A percentile compares a stretch with the other conserved stretches of the same genome.
phyloP scores from a whole-genome alignment of 2,797 vertebrate genomes.

The Scolopax bukidnonensis region DNA sequence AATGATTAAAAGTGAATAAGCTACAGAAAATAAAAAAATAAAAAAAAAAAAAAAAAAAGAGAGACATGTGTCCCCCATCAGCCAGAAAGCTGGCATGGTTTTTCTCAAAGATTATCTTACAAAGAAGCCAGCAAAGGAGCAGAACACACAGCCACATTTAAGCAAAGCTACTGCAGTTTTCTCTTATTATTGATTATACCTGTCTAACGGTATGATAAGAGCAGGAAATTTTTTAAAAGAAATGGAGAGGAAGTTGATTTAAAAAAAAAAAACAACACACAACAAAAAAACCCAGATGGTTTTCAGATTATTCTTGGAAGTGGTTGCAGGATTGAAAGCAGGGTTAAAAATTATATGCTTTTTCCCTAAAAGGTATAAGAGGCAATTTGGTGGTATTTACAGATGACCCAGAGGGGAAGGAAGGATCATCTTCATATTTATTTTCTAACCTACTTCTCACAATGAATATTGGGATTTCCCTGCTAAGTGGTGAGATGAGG shows the following conservation, averaged over 20 bases:
- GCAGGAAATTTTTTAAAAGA: background rate
- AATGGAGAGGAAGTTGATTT: background rate
- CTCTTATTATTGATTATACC: constrained; percentile 2
- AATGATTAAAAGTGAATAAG: background rate
- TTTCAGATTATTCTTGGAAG: constrained; percentile 31
- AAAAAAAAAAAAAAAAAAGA: background rate
- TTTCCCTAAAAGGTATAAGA: background rate
- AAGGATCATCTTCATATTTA: constrained; percentile 38
- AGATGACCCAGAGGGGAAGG: constrained; percentile 13
- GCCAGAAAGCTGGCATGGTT: background rate
- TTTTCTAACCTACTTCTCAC: constrained; percentile 15
- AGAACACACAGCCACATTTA: background rate
- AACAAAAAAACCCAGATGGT: background rate
- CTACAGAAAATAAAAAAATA: background rate
- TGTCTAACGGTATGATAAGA: background rate
- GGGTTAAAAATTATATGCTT: constrained; percentile 5
- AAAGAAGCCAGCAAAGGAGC: background rate
- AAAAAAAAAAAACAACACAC: background rate
- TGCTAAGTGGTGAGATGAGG: background rate
- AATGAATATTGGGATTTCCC: background rate
- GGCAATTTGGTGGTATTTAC: constrained; percentile 6
- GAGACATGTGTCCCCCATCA: background rate
- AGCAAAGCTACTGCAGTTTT: background rate
- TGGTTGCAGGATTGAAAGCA: constrained; percentile 7
- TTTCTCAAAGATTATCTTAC: background rate